Percentiles rank a stretch among this genome's conserved stretches.
Conservation (phyloP, 2,113 vertebrate species). For the Tor tambroides region DNA sequence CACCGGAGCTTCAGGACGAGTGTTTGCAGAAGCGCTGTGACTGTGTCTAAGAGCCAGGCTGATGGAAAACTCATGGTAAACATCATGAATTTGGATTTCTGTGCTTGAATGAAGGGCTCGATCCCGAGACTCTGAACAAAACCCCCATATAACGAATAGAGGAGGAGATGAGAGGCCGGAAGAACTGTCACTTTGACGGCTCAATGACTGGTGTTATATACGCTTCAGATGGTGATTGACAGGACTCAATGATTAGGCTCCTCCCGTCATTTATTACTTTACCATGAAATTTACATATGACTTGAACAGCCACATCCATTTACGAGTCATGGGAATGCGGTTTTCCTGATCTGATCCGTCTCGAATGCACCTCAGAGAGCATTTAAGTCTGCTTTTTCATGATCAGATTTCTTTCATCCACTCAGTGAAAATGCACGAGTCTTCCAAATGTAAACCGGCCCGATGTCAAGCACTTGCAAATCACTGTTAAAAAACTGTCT, state of each 20-base stretch:
- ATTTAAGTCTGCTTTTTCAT: background rate
- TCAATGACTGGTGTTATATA: conserved; percentile 3
- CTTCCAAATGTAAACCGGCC: background rate
- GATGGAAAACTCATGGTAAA: background rate
- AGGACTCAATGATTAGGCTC: conserved; percentile 11
- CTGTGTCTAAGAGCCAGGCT: too few relatives aligned
- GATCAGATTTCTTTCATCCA: background rate
- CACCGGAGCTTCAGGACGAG: background rate
- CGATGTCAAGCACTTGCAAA: background rate
- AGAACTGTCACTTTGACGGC: background rate
- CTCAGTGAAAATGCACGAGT: too few relatives aligned
- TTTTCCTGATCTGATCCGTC: background rate
- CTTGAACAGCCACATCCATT: background rate
- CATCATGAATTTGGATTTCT: background rate
- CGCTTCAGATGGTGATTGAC: background rate
- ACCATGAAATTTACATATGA: background rate
- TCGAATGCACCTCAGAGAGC: background rate
- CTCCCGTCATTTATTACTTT: background rate
- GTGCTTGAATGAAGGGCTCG: background rate
- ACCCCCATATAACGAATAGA: background rate
- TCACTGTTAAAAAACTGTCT: background rate
- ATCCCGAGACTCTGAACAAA: background rate
- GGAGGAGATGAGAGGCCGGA: background rate
- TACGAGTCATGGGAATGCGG: background rate
- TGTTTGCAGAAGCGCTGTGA: background rate